Evolutionary conservation across 1,140 invertebrate species (phyloP).

Genomic region (Cyclina sinensis): DNA sequence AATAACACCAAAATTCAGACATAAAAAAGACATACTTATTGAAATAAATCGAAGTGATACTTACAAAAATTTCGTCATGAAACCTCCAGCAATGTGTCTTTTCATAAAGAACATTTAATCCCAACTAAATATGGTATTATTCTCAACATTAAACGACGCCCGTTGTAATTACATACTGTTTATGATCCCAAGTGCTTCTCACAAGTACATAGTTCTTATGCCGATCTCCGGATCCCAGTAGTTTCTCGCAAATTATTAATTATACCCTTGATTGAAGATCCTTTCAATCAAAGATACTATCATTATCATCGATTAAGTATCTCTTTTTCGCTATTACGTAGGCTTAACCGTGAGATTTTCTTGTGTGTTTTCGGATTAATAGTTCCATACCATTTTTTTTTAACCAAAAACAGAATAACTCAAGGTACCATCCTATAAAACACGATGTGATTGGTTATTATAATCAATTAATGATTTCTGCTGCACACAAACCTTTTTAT

Average conservation of each 20-base stretch:
- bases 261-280: background rate
- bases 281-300: background rate
- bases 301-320: background rate
- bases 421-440: too few species aligned
- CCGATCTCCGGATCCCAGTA: background rate
- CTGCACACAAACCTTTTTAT: too few species aligned
- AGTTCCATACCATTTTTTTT: too few species aligned
- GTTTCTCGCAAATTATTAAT: background rate
- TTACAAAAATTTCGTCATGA: slow-evolving; percentile 50
- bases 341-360: too few species aligned
- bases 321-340: background rate
- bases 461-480: too few species aligned
- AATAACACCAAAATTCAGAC: too few species aligned
- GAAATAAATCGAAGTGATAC: too few species aligned
- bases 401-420: too few species aligned
- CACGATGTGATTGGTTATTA: too few species aligned
- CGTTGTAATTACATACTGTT: background rate
- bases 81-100: slow-evolving; percentile 20
- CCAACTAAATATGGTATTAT: background rate
- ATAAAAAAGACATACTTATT: too few species aligned
- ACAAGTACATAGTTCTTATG: background rate
- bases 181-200: background rate
- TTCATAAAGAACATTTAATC: slow-evolving; percentile 40
- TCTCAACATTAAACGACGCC: background rate
- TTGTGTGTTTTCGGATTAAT: too few species aligned